Evolutionary conservation across 53 echinoderm and acorn worm genomes (phyloP).

Genomic region (Echinometra lucunter): DNA sequence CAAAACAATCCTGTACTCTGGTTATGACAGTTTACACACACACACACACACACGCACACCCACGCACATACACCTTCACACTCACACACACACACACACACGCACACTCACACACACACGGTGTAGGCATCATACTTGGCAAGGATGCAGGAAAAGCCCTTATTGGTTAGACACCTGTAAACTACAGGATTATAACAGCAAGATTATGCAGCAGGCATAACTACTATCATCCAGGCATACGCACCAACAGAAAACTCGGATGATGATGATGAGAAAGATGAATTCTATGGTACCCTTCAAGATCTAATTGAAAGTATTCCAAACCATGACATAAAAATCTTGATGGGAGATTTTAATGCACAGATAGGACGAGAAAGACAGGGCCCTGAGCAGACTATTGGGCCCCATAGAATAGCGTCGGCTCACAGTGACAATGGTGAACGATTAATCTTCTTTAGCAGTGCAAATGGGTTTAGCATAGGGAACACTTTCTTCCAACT

Average conservation of each 20-base stretch:
- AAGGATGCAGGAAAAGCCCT: slow-evolving; percentile 3
- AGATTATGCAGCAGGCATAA: slow-evolving; percentile 47
- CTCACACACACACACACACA: background rate
- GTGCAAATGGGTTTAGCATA: background rate
- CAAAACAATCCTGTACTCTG: too few species aligned
- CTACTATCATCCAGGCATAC: slow-evolving; percentile 29
- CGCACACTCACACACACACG: background rate
- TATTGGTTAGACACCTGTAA: slow-evolving; percentile 11
- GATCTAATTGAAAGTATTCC: slow-evolving; percentile 19
- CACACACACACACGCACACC: too few species aligned
- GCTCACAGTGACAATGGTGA: background rate
- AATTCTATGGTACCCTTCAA: slow-evolving; percentile 47
- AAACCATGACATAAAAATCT: background rate
- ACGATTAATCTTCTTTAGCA: background rate
- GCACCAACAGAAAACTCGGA: slow-evolving; percentile 11
- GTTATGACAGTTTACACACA: background rate
- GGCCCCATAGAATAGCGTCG: too few species aligned
- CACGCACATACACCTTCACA: too few species aligned
- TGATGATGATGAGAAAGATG: slow-evolving; percentile 35
- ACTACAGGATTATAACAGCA: slow-evolving; percentile 30
- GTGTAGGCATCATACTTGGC: background rate
- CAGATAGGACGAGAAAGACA: background rate
- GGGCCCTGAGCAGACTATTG: background rate
- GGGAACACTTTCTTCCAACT: background rate
- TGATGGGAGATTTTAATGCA: slow-evolving; percentile 36